Percentiles rank a stretch among this genome's conserved stretches.
phyloP scores from a whole-genome alignment of 2,113 vertebrate genomes.

The Sterna hirundo region DNA sequence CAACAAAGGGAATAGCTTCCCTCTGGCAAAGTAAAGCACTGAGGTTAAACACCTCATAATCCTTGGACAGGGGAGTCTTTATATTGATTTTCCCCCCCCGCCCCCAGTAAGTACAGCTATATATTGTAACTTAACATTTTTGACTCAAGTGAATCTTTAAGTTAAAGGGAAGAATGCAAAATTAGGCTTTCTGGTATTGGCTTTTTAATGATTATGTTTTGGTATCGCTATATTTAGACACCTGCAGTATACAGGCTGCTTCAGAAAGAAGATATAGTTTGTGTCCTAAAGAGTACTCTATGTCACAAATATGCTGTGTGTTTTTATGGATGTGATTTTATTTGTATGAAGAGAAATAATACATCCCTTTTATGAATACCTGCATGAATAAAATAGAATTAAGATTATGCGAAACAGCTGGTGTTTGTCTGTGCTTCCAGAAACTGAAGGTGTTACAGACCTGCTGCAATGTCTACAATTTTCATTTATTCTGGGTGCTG shows the following conservation, averaged over 20 bases:
- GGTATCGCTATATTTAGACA: background rate
- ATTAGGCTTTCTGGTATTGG: background rate
- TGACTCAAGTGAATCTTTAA: background rate
- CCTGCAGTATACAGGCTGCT: background rate
- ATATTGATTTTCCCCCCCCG: background rate
- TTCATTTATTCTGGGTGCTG: background rate
- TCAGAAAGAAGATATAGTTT: background rate
- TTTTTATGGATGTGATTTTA: background rate
- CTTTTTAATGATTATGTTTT: background rate
- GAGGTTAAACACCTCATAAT: constrained; percentile 41
- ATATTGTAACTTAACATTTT: background rate
- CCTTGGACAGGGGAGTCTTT: background rate
- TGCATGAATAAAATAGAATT: background rate
- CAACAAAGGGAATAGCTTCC: constrained; percentile 44
- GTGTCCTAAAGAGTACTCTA: background rate
- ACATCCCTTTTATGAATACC: background rate
- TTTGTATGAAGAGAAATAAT: background rate
- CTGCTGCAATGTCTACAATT: background rate
- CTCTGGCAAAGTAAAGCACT: constrained; percentile 24
- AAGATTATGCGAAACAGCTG: background rate
- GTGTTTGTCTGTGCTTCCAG: background rate
- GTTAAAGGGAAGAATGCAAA: background rate
- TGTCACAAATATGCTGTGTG: background rate
- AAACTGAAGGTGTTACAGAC: background rate
- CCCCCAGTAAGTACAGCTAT: background rate